These are phyloP conservation scores for Agonopterix subpropinquella DNA, from an alignment of 2,888 invertebrate genomes.

Conservation along the genomic window DNA sequence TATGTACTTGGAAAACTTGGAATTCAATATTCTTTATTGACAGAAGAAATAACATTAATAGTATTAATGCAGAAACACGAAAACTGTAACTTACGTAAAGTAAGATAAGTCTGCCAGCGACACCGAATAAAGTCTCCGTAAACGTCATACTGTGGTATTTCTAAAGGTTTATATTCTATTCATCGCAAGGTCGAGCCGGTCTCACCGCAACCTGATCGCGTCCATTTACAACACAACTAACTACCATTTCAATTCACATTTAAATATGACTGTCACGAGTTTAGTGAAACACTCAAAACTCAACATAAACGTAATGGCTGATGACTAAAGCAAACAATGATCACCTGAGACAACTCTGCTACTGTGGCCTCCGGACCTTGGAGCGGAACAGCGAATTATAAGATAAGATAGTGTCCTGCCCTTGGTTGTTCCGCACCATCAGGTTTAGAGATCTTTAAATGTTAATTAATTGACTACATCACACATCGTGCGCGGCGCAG, in stretches of 20 bases:
- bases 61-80: constrained; percentile 2
- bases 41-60: constrained; percentile 7
- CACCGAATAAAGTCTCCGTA: constrained; percentile 37
- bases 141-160: constrained; percentile 34
- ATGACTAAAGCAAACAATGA: constrained; percentile 28
- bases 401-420: constrained; percentile 53
- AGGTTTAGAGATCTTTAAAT: no score
- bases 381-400: constrained; percentile 20
- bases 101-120: constrained; percentile 29
- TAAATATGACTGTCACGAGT: constrained; percentile 23
- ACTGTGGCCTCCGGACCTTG: constrained; percentile 37
- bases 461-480: no score
- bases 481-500: background rate
- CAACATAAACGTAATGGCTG: background rate
- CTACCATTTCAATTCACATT: constrained; percentile 18
- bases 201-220: constrained; percentile 23
- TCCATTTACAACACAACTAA: constrained; percentile 8
- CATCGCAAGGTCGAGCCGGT: constrained; percentile 30
- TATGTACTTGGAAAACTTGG: no score
- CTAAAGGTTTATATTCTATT: constrained; percentile 8
- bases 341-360: constrained; percentile 38
- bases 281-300: background rate
- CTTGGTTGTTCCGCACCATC: constrained; percentile 18
- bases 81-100: constrained; percentile 33
- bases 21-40: constrained; percentile 4